Evolutionary conservation across 2,797 vertebrate genomes (phyloP), one percentile per base, ranked within the genome.

Genomic region (Hyperoplus lanceolatus): DNA sequence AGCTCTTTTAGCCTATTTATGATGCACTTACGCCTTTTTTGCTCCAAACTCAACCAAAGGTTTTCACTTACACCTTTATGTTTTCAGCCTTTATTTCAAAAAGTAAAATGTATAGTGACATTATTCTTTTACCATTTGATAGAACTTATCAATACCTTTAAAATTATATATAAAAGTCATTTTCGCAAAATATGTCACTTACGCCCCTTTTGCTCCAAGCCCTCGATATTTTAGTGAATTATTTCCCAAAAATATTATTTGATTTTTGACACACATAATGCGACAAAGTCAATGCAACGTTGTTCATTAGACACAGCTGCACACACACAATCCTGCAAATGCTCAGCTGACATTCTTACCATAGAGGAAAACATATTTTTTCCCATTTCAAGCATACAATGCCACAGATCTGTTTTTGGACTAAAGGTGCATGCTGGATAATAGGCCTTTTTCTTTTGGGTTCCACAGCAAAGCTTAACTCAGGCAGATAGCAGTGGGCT

Each of bases 401-500:
- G 7, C 2, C 12, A 18, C 29, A 57, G 12, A 60, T 64, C 42
- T 45, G 21, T 57, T 70, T 13, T 70, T 29, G 39, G 59, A 70
- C 46, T 73, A 4, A 59, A 85, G 48, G 65, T 54, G 58, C 42
- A 6, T 18, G 4, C 21, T 53, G 56, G 59, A 58, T 75, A 75
- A 80, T 75, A 64, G 71, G 43, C 11, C 15, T 75, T 77, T 85
- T 77, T 61, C n/a, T 57, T 77, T 81, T 51, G 43, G 51, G 59
- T 82, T 66, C 64, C 60, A 78, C 63, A 72, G 73, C 73, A 83
- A 56, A 71, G 58, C 59, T 69, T 59, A 82, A 74, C 57, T 72
- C 38, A 83, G 69, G 67, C 73, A 83, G 66, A 29, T 12, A 70
- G 57, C 79, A 72, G 75, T 71, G 67, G 67, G 76, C 62, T 62